Evolutionary conservation across 1,140 invertebrate genomes (phyloP).

Genomic region (Melanaphis sacchari): DNA sequence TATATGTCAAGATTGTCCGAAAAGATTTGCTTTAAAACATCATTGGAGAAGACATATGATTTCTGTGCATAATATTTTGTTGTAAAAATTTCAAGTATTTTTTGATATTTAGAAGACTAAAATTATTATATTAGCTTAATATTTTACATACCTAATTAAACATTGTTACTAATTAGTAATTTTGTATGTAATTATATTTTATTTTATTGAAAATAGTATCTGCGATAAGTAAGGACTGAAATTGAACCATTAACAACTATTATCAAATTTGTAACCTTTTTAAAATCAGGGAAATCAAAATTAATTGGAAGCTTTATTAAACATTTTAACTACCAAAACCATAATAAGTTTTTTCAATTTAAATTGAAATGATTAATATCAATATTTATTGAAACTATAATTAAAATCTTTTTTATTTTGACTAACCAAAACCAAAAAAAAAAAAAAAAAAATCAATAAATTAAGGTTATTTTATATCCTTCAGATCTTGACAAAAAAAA

Average conservation of each 20-base stretch:
- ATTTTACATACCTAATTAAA: neutral
- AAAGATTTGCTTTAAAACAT: conserved; percentile 44
- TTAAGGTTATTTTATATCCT: no score
- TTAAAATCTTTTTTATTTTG: no score
- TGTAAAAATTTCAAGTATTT: neutral
- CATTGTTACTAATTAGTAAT: neutral
- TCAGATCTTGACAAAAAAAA: no score
- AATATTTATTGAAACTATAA: no score
- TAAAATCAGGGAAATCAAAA: neutral
- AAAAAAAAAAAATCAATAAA: no score
- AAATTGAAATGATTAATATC: no score
- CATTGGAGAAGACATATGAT: conserved; percentile 55
- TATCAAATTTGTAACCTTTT: neutral
- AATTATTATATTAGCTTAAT: neutral
- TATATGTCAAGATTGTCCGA: conserved; percentile 62
- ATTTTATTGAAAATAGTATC: neutral
- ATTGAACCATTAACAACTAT: neutral
- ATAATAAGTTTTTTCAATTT: no score
- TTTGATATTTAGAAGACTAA: neutral
- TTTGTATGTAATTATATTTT: neutral
- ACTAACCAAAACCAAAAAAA: no score
- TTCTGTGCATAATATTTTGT: conserved; percentile 39
- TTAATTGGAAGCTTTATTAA: neutral
- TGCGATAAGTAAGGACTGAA: neutral
- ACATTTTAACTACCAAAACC: neutral